A percentile compares a stretch with the other conserved stretches of the same genome.
phyloP scores from a whole-genome alignment of 2,797 vertebrate genomes.

The Pangasius mekongensis region DNA sequence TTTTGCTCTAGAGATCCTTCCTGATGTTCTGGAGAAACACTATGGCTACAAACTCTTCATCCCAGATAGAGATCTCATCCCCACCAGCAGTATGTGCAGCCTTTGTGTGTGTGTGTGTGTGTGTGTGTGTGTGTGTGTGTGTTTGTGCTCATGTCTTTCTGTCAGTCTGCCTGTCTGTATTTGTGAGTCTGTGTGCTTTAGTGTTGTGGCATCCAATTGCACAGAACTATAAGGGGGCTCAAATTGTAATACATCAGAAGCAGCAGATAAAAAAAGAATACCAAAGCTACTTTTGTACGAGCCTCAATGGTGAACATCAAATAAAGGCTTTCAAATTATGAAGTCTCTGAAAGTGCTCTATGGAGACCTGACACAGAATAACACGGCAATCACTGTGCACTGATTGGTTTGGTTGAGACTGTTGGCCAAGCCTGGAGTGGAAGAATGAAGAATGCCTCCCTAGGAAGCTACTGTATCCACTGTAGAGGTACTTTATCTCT shows the following conservation, averaged over 20 bases:
- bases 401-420: slow-evolving; percentile 1
- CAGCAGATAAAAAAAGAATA: background rate
- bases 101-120: slow-evolving; percentile 21
- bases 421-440: background rate
- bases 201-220: slow-evolving; percentile 11
- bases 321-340: background rate
- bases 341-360: slow-evolving; percentile 10
- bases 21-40: slow-evolving; percentile 98
- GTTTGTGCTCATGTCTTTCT: background rate
- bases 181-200: slow-evolving; percentile 19
- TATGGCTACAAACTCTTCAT: slow-evolving; percentile 98
- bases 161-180: background rate
- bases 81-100: slow-evolving; percentile 92
- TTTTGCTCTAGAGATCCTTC: slow-evolving; percentile 96
- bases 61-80: slow-evolving; percentile 97
- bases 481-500: slow-evolving; percentile 11
- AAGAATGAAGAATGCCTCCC: background rate
- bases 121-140: background rate
- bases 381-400: background rate
- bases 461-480: background rate
- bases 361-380: slow-evolving; percentile 17
- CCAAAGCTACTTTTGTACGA: background rate
- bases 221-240: background rate
- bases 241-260: background rate
- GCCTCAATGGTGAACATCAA: background rate